Evolutionary conservation across 2,113 vertebrate species (phyloP).

Genomic region (Alaudala cheleensis): DNA sequence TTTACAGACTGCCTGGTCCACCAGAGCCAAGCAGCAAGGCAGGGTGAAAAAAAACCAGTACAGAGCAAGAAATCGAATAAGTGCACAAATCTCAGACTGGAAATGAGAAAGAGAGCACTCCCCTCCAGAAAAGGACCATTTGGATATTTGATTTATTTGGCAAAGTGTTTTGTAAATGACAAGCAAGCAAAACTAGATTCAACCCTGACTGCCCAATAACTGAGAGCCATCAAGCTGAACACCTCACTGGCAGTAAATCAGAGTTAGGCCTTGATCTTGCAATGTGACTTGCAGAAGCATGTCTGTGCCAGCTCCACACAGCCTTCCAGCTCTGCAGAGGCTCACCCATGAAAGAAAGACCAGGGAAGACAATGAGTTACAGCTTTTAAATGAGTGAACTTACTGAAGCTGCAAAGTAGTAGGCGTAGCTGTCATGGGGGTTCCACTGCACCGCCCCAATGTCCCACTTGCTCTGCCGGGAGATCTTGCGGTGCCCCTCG

Average conservation of each 20-base stretch:
- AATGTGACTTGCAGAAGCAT: neutral
- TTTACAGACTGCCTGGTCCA: neutral
- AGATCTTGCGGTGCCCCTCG: constrained; percentile 88
- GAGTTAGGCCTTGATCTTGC: neutral
- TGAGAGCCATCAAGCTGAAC: neutral
- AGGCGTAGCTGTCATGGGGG: constrained; percentile 83
- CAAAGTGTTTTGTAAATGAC: neutral
- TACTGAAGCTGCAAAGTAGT: constrained; percentile 94
- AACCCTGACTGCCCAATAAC: neutral
- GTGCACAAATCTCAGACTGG: neutral
- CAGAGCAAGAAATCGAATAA: neutral
- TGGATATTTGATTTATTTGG: neutral
- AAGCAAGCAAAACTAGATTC: neutral
- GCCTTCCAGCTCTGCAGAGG: neutral
- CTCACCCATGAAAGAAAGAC: neutral
- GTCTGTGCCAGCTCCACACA: neutral
- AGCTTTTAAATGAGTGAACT: neutral
- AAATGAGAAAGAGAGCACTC: neutral
- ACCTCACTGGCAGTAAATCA: neutral
- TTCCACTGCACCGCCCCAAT: constrained; percentile 98
- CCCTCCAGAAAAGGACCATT: neutral
- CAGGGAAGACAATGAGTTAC: fast-evolving
- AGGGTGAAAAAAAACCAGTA: neutral
- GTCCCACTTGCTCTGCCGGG: constrained; percentile 98
- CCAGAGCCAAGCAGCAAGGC: neutral